Base-by-base conservation (phyloP, 2,888 invertebrate species). In the Formica aserva region DNA sequence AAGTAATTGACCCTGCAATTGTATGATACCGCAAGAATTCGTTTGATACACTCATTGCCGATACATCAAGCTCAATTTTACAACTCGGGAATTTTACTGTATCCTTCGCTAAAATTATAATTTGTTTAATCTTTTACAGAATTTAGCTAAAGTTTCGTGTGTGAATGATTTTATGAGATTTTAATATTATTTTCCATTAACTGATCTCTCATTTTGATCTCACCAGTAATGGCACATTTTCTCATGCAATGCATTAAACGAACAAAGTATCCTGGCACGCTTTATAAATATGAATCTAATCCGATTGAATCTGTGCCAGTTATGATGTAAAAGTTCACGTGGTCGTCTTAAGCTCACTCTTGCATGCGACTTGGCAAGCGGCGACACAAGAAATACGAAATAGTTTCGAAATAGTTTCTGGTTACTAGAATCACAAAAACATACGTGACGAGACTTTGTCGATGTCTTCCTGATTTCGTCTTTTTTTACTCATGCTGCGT, bases 401-500 rank as follows among this genome's bases (percentile, higher is more conserved):
- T 80, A 86, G 85, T 92, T 92, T 92, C 92, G 92, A 93, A 93
- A 94, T 26, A 26, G 1, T 26, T 92, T 90, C 87, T 88, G 77
- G 78, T 89, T 85, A 90, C 92, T 91, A 91, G 92, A 92, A 92
- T 93, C 92, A 91, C 93, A 92, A 93, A 93, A 91, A 85, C 72
- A 35, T 77, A 82, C 94, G 93, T 93, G 94, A 93, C 88, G 60
- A 66, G 92, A 92, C 85, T 93, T 75, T 52, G 38, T 9, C 18
- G 71, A 26, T 55, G 74, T 55, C 72, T 89, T 91, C 84, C 87
- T 76, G 85, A 87, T 91, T 91, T 91, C 85, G 62, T 91, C n/a
- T 86, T 38, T 55, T 82, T 84, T 72, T 41, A n/a, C 26, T 52
- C 41, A 15, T 15, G 57, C 69, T 57, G 29, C 72, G 71, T 57